Evolutionary conservation across 2,888 invertebrate genomes (phyloP), one percentile per base, ranked within the genome.

Genomic region (Brachyptera putata): DNA sequence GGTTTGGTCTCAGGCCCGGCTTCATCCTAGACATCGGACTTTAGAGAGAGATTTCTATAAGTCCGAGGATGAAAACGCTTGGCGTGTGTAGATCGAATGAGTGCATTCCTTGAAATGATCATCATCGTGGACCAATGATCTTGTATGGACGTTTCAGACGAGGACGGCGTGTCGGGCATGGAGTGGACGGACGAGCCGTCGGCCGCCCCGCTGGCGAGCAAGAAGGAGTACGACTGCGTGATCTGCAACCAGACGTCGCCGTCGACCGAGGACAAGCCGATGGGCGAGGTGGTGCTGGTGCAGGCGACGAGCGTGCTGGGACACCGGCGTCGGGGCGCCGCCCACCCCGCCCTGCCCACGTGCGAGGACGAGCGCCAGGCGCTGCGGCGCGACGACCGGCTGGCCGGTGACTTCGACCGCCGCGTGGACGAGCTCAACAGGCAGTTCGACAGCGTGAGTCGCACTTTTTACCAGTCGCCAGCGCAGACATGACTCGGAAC

Each of bases 161-260:
- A 77, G 58, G 73, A 75, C 66, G 71, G 73, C 36, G 71, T 68
- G 70, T 71, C 75, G 64, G 73, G 79, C 66, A 84, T 83, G 83
- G 86, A 86, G 67, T 85, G 84, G 79, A 58, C 63, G 30, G 69
- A 69, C 26, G 74, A 72, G 1, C 62, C 59, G 60, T 34, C 71
- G 80, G 14, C 82, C 84, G n/a, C n/a, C 66, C 80, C 82, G 67
- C 69, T 77, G 49, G 70, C 77, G 43, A 77, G 77, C 61, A 80
- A 79, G 63, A 80, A 82, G 64, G 90, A 91, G 74, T 95, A 94
- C 76, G 91, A 95, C 75, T 97, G 97, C 78, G 95, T 93, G 64
- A 97, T 97, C 69, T 97, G 97, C 76, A 93, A 90, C 77, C 91
- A 91, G 72, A 90, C 91, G 62, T 86, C 91, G 34, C 86, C 92